A percentile compares a stretch with the other conserved stretches of the same genome.
Conservation (phyloP, 2,113 vertebrate genomes). For the Axis porcinus region DNA sequence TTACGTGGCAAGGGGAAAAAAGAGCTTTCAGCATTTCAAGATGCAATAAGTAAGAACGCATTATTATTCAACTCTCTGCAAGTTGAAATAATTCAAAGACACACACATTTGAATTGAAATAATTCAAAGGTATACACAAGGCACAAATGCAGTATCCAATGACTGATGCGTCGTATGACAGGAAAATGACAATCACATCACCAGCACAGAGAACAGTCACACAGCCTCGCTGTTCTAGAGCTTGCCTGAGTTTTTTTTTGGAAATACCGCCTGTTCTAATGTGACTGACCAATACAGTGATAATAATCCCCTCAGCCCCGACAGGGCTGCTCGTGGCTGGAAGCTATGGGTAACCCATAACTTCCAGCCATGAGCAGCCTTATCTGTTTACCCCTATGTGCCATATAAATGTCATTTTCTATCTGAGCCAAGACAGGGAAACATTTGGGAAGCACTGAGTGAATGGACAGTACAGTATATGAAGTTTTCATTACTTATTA, state of each 20-base stretch:
- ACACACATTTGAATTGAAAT: background rate
- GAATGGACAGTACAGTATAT: background rate
- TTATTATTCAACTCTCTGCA: background rate
- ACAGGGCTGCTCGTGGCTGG: background rate
- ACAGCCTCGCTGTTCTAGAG: background rate
- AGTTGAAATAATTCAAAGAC: background rate
- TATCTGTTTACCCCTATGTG: background rate
- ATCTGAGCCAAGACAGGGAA: background rate
- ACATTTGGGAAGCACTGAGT: background rate
- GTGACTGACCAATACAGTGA: background rate
- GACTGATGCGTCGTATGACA: fast-evolving
- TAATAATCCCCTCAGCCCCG: background rate
- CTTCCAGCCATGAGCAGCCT: background rate
- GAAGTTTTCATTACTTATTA: background rate
- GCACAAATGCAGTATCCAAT: background rate
- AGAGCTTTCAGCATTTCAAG: background rate
- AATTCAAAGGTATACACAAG: background rate
- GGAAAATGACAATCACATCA: background rate
- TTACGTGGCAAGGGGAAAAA: background rate
- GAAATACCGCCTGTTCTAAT: background rate
- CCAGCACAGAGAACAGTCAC: background rate
- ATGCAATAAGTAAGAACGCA: background rate
- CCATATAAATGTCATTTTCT: background rate
- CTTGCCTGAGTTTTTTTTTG: background rate
- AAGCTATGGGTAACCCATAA: background rate